These are phyloP conservation scores for Onychostruthus taczanowskii DNA, from an alignment of 2,113 vertebrate species.

Conservation along the genomic window DNA sequence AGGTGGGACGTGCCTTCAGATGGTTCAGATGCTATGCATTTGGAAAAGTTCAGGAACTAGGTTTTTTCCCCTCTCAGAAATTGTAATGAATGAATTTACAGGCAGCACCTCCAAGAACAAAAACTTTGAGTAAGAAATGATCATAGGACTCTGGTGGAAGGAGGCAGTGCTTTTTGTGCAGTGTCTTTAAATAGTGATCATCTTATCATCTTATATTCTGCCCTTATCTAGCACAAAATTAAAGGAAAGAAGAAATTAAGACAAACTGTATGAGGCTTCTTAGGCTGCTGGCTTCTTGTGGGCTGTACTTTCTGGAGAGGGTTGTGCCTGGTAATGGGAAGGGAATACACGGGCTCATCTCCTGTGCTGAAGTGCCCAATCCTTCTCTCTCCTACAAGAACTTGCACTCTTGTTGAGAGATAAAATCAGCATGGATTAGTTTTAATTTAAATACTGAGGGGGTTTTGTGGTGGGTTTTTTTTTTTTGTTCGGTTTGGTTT, in stretches of 20 bases:
- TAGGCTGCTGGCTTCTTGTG: background rate
- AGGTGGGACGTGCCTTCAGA: background rate
- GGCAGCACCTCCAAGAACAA: background rate
- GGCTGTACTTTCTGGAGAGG: background rate
- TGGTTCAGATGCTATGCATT: background rate
- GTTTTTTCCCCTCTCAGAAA: background rate
- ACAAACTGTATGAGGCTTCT: background rate
- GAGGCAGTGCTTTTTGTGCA: background rate
- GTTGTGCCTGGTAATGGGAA: background rate
- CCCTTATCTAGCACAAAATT: background rate
- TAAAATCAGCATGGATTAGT: background rate
- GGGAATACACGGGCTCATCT: background rate
- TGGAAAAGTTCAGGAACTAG: background rate
- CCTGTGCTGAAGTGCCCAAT: background rate
- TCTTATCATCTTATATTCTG: background rate
- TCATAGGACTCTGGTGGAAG: background rate
- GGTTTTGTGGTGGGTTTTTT: background rate
- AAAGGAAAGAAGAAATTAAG: background rate
- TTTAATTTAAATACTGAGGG: background rate
- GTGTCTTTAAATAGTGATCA: background rate
- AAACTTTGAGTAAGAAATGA: background rate
- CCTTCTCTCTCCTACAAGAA: background rate
- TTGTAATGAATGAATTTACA: background rate
- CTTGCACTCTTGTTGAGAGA: background rate
- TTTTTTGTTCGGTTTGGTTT: background rate